Base-by-base conservation (phyloP, 2,797 vertebrate species). In the Heliangelus exortis region DNA sequence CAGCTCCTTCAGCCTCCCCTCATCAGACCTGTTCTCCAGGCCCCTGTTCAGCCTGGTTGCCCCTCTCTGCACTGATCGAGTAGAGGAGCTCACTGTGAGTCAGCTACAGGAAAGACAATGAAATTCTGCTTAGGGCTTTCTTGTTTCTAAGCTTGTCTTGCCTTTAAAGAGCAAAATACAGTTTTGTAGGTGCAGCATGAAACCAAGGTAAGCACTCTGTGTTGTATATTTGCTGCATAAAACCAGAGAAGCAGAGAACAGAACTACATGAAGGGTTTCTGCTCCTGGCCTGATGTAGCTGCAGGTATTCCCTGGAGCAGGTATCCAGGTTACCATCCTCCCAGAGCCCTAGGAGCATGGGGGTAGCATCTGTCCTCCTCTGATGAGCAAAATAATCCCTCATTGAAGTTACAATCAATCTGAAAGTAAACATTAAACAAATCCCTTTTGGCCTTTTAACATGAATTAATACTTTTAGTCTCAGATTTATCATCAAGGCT, bases 321-420 rank as follows among this genome's bases (percentile, higher is more conserved):
- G 48, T 81, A 89, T 73, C 89, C 69, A 82, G 67, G 53, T 89
- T 94, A 85, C 61, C 53, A 45, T 84, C 87, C 25, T 81, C 54
- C n/a, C 86, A 65, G 57, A 90, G 48, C 53, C 47, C 43, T 63
- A 16, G 55, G 54, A 87, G 76, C 33, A 54, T 5, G 21, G 57
- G 62, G 66, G 34, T 57, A 95, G 84, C 18, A 12, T 87, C 67
- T 76, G 87, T 75, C 48, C 18, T 76, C 9, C 31, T 87, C 31
- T 62, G 39, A 63, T 22, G 58, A 88, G 43, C 47, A 84, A 89
- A 95, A 50, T 31, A 69, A 58, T 84, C 45, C 55, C 31, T 69
- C 5, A 7, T 62, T 91, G 31, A 66, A 78, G n/a, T 68, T 88
- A 73, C 13, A 71, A 20, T 73, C 87, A 91, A 92, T 83, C 61